Percentiles rank a stretch among this genome's conserved stretches.
These are phyloP conservation scores for Catocala fraxini DNA, from an alignment of 2,888 invertebrate species.

Conservation along the genomic window DNA sequence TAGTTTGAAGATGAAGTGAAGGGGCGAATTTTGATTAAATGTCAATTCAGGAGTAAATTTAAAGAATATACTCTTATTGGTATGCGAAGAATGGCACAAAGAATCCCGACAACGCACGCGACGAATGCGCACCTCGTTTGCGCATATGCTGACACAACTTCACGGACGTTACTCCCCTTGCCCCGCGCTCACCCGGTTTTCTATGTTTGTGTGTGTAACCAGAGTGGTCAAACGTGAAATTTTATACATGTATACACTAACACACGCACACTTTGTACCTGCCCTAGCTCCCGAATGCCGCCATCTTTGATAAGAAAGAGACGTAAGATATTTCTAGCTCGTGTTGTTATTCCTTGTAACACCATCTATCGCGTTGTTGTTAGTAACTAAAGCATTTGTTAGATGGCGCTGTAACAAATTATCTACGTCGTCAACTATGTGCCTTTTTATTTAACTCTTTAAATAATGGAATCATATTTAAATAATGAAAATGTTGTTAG, in stretches of 20 bases:
- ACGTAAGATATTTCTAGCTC: constrained; percentile 65
- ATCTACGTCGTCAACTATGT: constrained; percentile 19
- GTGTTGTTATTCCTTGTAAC: constrained; percentile 49
- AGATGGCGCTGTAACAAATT: constrained; percentile 42
- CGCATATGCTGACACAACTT: constrained; percentile 93
- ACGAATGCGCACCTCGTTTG: constrained; percentile 93
- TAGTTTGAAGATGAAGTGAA: constrained; percentile 89
- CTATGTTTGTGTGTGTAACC: constrained; percentile 73
- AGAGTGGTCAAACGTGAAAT: constrained; percentile 88
- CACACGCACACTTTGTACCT: constrained; percentile 80
- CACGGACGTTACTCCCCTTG: constrained; percentile 86
- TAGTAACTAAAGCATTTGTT: not conserved
- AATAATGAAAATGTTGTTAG: not conserved
- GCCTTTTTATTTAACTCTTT: constrained; percentile 16
- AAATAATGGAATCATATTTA: not conserved
- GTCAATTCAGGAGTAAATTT: constrained; percentile 91
- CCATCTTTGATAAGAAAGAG: constrained; percentile 82
- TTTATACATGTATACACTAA: constrained; percentile 79
- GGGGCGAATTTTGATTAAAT: constrained; percentile 89
- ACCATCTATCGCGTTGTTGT: constrained; percentile 62
- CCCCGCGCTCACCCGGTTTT: constrained; percentile 83
- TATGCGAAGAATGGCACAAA: constrained; percentile 99
- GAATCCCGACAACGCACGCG: constrained; percentile 98
- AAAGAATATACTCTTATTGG: constrained; percentile 93
- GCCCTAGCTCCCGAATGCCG: constrained; percentile 83